Base-by-base conservation (phyloP, 2,113 vertebrate species). In the Sylvilagus bachmani region DNA sequence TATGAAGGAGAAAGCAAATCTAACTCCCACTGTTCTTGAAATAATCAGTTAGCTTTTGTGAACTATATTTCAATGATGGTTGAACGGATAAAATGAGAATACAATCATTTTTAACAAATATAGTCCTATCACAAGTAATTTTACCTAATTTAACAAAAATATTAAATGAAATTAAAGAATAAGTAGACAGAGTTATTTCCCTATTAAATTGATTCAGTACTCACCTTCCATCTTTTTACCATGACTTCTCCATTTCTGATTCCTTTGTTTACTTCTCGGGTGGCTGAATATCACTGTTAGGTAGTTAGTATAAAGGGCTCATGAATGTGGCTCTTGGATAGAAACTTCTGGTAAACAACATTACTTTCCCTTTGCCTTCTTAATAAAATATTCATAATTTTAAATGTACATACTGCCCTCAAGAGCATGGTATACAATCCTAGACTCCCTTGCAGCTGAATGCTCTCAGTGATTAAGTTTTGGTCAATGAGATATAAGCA, bases 381-480 rank as follows among this genome's bases (percentile, higher is more conserved):
- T n/a, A 80, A 67, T 74, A 55, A 80, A 91, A 86, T 80, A 79
- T n/a, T 75, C 53, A 19, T 73, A 33, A 88, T 74, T 88, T 88
- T 67, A 87, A 91, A 87, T 31, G 58, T 61, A 75, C 36, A 31
- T n/a, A 67, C 3, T 69, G 33, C 17, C 10, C n/a, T 19, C 36
- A 58, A 25, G 21, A 81, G 49, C 58, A 36, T 1, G n/a, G 3
- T 62, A 31, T 44, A 69, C 33, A 79, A 66, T 67, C 21, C 58
- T 61, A 38, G 44, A 49, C n/a, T 90, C 61, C 69, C 31, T 86
- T 81, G 69, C 49, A 69, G 51, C 31, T 93, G 53, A 31, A 67
- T 38, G 58, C 14, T 29, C 22, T 84, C 16, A 31, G 31, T 10
- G 49, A 51, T 38, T 55, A 75, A 53, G n/a, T 91, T 81, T 61